A percentile compares a stretch with the other conserved stretches of the same genome.
These are phyloP conservation scores for Eristalis tenax DNA, from an alignment of 2,888 invertebrate species.

Conservation along the genomic window DNA sequence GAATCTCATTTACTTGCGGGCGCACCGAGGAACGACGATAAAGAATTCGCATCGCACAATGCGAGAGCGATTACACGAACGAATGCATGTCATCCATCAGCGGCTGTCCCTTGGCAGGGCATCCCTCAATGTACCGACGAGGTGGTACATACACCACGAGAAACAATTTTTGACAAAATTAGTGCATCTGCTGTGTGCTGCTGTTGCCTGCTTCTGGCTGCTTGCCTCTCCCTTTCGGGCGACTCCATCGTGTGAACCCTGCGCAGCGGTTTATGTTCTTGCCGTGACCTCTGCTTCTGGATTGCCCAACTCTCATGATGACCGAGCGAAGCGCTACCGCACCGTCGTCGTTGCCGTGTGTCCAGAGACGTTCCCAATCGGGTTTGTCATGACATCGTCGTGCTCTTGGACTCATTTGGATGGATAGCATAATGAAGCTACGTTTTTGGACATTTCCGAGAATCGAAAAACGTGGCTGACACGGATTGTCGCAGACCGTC, in stretches of 20 bases:
- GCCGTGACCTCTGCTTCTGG: constrained; percentile 52
- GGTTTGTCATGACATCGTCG: constrained; percentile 57
- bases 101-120: background rate
- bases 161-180: constrained; percentile 57
- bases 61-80: constrained; percentile 62
- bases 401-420: constrained; percentile 49
- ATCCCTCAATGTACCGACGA: constrained; percentile 22
- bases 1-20: constrained; percentile 47
- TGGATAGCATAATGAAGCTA: constrained; percentile 61
- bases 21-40: background rate
- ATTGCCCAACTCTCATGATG: constrained; percentile 55
- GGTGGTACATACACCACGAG: constrained; percentile 21
- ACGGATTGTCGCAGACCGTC: constrained; percentile 15
- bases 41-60: constrained; percentile 27
- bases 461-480: constrained; percentile 20
- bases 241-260: constrained; percentile 57
- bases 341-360: background rate
- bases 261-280: constrained; percentile 44
- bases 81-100: constrained; percentile 64
- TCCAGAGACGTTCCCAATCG: constrained; percentile 21
- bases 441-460: constrained; percentile 65
- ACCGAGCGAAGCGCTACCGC: constrained; percentile 41
- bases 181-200: constrained; percentile 40
- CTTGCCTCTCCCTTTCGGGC: background rate
- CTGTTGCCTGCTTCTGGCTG: background rate